phyloP scores from a whole-genome alignment of 2,797 vertebrate genomes.

The Hydrolagus colliei region DNA sequence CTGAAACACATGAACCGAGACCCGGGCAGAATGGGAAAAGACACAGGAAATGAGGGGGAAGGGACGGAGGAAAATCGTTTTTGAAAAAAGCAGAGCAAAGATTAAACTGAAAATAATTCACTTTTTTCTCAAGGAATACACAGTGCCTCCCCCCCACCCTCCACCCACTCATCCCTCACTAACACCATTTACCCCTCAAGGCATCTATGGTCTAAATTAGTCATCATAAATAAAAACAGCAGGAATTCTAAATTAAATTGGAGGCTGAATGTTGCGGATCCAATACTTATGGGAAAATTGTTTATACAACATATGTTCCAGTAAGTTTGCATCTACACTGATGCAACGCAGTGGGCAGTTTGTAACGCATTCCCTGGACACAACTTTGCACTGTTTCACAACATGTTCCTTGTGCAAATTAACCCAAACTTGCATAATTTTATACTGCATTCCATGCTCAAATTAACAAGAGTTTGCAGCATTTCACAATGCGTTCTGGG shows the following conservation, averaged over 20 bases:
- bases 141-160: not conserved
- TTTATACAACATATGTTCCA: not conserved
- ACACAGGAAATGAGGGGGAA: not conserved
- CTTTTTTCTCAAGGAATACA: not conserved
- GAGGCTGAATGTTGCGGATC: not conserved
- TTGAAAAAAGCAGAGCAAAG: not conserved
- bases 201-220: not conserved
- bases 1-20: slow-evolving; percentile 12
- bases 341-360: too few species aligned
- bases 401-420: too few species aligned
- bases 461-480: too few species aligned
- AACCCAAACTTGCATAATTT: too few species aligned
- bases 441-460: too few species aligned
- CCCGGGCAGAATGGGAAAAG: not conserved
- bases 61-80: not conserved
- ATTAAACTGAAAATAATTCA: not conserved
- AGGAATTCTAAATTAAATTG: not conserved
- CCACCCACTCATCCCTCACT: too few species aligned
- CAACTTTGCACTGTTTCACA: too few species aligned
- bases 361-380: too few species aligned
- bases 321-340: too few species aligned
- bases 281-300: not conserved
- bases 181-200: not conserved
- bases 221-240: not conserved
- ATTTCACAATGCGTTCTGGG: too few species aligned